These are phyloP conservation scores for Craterocephalus amniculus DNA, from an alignment of 2,797 vertebrate species.

Conservation along the genomic window DNA sequence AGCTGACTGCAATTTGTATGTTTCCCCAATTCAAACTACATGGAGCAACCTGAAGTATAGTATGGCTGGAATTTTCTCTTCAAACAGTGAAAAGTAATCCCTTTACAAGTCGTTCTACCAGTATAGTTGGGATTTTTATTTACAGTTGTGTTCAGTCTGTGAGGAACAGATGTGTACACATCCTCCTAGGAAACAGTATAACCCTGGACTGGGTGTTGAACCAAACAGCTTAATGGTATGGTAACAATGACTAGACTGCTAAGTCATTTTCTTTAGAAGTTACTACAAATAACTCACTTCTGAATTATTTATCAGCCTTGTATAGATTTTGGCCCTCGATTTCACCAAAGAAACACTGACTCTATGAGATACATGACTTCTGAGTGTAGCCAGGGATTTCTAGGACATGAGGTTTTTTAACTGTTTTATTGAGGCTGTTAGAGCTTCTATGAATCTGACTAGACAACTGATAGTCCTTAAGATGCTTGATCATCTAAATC, in stretches of 20 bases:
- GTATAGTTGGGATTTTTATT: neutral
- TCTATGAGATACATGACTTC: neutral
- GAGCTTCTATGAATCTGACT: neutral
- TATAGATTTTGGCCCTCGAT: neutral
- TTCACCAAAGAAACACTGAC: neutral
- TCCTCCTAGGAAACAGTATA: neutral
- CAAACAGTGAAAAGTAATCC: neutral
- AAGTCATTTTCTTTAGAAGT: neutral
- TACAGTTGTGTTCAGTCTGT: neutral
- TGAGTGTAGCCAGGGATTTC: neutral
- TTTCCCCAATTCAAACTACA: conserved; percentile 3
- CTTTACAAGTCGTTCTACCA: neutral
- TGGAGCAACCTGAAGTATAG: neutral
- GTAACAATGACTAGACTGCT: neutral
- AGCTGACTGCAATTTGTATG: neutral
- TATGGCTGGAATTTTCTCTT: neutral
- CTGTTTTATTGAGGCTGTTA: too few species aligned
- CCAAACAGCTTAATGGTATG: neutral
- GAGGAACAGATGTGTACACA: neutral
- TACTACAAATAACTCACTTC: neutral
- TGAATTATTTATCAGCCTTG: neutral
- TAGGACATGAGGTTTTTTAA: too few species aligned
- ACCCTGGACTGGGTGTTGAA: neutral
- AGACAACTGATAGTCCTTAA: neutral
- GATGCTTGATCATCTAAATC: neutral